phyloP scores from a whole-genome alignment of 2,888 invertebrate genomes.

The Drosophila lutescens region DNA sequence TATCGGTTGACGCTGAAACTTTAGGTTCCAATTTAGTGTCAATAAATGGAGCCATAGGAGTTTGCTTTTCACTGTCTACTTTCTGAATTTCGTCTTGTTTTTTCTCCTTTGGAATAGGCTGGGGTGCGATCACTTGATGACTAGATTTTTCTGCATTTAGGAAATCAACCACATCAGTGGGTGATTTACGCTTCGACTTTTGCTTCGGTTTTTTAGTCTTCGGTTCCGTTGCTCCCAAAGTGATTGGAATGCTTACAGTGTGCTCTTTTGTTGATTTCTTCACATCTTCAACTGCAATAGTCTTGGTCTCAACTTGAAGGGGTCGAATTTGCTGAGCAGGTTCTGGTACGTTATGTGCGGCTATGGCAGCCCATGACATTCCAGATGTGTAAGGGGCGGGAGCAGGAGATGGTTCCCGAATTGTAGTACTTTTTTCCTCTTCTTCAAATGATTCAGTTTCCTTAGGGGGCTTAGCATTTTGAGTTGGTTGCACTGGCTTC shows the following conservation, averaged over 20 bases:
- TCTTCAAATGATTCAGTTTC: background rate
- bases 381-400: slow-evolving; percentile 52
- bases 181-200: slow-evolving; percentile 60
- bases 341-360: slow-evolving; percentile 79
- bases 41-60: slow-evolving; percentile 3
- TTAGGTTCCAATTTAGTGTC: background rate
- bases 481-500: background rate
- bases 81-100: background rate
- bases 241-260: slow-evolving; percentile 53
- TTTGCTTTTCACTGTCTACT: background rate
- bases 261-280: slow-evolving; percentile 30
- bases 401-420: slow-evolving; percentile 5
- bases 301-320: slow-evolving; percentile 48
- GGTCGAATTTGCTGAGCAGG: slow-evolving; percentile 74
- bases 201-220: slow-evolving; percentile 70
- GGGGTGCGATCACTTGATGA: slow-evolving; percentile 2
- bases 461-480: slow-evolving; percentile 2
- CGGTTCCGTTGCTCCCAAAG: slow-evolving; percentile 56
- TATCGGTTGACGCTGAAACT: background rate
- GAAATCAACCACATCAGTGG: slow-evolving; percentile 54
- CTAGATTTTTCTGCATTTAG: slow-evolving; percentile 60
- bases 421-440: background rate
- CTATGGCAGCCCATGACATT: slow-evolving; percentile 79
- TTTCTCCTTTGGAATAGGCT: background rate
- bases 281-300: slow-evolving; percentile 21